Evolutionary conservation across 2,888 invertebrate genomes (phyloP).

Genomic region (Pachydiplax longipennis): DNA sequence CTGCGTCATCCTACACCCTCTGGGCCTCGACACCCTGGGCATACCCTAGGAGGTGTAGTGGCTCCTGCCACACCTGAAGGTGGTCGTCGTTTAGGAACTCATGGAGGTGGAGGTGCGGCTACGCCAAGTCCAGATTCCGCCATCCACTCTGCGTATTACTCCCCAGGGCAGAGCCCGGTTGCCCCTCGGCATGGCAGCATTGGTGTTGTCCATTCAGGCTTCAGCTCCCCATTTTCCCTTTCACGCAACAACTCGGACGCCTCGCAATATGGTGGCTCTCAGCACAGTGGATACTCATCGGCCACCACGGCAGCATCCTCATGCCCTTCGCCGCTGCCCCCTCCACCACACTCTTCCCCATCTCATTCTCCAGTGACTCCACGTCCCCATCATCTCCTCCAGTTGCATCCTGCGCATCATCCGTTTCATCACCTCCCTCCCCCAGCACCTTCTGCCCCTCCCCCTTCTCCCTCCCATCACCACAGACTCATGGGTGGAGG

Average conservation of each 20-base stretch:
- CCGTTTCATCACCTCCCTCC: constrained; percentile 1
- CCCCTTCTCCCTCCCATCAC: constrained; percentile 48
- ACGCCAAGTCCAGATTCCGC: constrained; percentile 89
- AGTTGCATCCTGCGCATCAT: background rate
- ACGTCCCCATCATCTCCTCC: constrained; percentile 48
- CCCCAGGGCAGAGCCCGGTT: constrained; percentile 86
- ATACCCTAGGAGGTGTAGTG: constrained; percentile 3
- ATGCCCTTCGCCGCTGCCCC: constrained; percentile 67
- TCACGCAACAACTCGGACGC: constrained; percentile 92
- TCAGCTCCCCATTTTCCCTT: constrained; percentile 58
- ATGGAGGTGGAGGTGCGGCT: constrained; percentile 70
- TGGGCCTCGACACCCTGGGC: constrained; percentile 11
- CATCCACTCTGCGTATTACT: constrained; percentile 87
- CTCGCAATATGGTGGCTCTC: constrained; percentile 80
- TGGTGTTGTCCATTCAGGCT: constrained; percentile 45
- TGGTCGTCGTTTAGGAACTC: constrained; percentile 56
- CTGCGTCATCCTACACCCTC: constrained; percentile 23
- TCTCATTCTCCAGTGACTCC: constrained; percentile 81
- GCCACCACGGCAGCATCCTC: constrained; percentile 64
- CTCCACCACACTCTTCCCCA: constrained; percentile 74
- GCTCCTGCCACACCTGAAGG: constrained; percentile 8
- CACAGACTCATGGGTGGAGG: constrained; percentile 49
- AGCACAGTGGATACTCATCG: constrained; percentile 65
- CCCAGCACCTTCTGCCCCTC: background rate
- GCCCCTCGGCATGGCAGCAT: constrained; percentile 76